A percentile compares a stretch with the other conserved stretches of the same genome.
phyloP scores from a whole-genome alignment of 2,797 vertebrate species.

The Crocodylus rhombifer region DNA sequence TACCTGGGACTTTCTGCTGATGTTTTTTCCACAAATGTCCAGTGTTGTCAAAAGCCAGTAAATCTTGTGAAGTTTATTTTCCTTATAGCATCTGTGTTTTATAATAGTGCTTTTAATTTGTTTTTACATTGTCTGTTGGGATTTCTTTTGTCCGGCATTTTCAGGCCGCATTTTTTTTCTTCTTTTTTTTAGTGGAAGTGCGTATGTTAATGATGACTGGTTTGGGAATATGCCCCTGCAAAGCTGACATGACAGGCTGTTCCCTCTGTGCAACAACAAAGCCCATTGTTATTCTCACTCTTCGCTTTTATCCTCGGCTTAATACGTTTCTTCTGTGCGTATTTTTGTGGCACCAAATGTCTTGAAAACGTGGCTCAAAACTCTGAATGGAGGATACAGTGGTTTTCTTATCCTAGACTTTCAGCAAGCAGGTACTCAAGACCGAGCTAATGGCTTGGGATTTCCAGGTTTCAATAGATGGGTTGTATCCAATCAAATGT shows the following conservation, averaged over 20 bases:
- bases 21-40: slow-evolving; percentile 93
- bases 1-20: slow-evolving; percentile 85
- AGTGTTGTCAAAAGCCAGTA: slow-evolving; percentile 89
- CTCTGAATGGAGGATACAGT: slow-evolving; percentile 55
- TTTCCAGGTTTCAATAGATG: neutral
- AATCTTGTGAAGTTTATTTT: slow-evolving; percentile 97
- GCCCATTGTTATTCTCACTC: slow-evolving; percentile 79
- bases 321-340: slow-evolving; percentile 80
- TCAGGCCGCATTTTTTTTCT: slow-evolving; percentile 77
- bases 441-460: neutral
- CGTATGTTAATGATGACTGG: slow-evolving; percentile 88
- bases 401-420: neutral
- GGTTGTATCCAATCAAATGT: accelerated
- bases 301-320: slow-evolving; percentile 78
- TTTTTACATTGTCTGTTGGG: slow-evolving; percentile 94
- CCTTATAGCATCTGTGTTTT: slow-evolving; percentile 98
- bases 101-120: slow-evolving; percentile 96
- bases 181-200: slow-evolving; percentile 84
- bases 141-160: slow-evolving; percentile 90
- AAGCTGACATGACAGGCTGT: slow-evolving; percentile 74
- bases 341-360: slow-evolving; percentile 68
- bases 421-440: neutral
- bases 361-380: slow-evolving; percentile 76
- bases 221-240: slow-evolving; percentile 84
- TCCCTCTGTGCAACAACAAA: slow-evolving; percentile 75